Conservation (phyloP, 2,797 vertebrate genomes). For the Parauchenoglanis ngamensis region DNA sequence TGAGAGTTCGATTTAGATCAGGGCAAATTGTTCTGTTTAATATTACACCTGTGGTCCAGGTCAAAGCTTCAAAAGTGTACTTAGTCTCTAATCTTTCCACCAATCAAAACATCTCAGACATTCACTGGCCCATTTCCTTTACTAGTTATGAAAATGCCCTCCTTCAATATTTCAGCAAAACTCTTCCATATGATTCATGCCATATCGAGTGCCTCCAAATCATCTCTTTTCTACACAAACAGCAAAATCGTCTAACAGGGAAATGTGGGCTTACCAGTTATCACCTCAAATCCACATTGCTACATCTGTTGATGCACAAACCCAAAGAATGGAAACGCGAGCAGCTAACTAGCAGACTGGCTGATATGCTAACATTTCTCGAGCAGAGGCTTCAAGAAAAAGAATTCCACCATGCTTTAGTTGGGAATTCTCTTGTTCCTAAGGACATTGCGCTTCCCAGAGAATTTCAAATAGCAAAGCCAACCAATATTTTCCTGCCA, state of each 20-base stretch:
- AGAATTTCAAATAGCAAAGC: slow-evolving; percentile 71
- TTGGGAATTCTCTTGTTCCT: slow-evolving; percentile 79
- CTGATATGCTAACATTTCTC: slow-evolving; percentile 81
- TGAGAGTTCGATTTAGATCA: slow-evolving; percentile 85
- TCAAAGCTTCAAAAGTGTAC: slow-evolving; percentile 76
- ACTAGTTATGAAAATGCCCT: slow-evolving; percentile 80
- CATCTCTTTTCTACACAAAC: slow-evolving; percentile 82
- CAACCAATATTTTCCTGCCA: slow-evolving; percentile 86
- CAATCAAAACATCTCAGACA: slow-evolving; percentile 61
- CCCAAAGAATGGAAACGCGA: slow-evolving; percentile 74
- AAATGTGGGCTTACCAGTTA: slow-evolving; percentile 75
- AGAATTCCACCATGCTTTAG: slow-evolving; percentile 79
- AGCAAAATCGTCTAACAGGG: slow-evolving; percentile 80
- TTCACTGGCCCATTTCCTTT: slow-evolving; percentile 82
- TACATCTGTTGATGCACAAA: slow-evolving; percentile 75
- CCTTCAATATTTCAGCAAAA: slow-evolving; percentile 73
- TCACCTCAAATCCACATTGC: slow-evolving; percentile 84
- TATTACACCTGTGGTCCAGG: slow-evolving; percentile 84
- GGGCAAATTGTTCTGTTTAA: slow-evolving; percentile 82
- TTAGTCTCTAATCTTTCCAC: slow-evolving; percentile 77
- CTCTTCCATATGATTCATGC: slow-evolving; percentile 79
- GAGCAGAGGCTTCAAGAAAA: slow-evolving; percentile 81
- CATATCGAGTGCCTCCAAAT: slow-evolving; percentile 86
- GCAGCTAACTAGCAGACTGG: slow-evolving; percentile 70
- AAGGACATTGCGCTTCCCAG: slow-evolving; percentile 74